Base-by-base conservation (phyloP, 2,797 vertebrate species). In the Anniella stebbinsi region DNA sequence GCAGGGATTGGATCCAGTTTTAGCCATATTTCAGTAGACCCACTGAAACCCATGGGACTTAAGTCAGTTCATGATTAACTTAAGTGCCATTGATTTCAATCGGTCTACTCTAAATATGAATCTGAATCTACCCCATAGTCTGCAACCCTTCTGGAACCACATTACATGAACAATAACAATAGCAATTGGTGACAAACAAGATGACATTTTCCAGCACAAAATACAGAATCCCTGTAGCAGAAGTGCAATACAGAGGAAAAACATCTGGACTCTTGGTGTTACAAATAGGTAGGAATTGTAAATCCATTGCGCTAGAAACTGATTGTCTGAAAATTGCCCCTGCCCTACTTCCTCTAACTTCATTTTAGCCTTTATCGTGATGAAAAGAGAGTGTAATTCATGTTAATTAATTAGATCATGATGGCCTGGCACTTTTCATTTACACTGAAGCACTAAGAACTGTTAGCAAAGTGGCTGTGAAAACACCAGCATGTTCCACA, bases 381-480 rank as follows among this genome's bases (percentile, higher is more conserved):
- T 36, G 41, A 81, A 41, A 86, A 80, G 54, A 81, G 94, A 85
- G 89, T 92, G 86, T 30, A 45, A 91, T 91, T 70, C 7, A 0
- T 80, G 10, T 89, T 92, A 93, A 92, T 69, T 94, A 95, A 95
- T 51, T 91, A 89, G 88, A 76, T 94, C 89, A 93, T 94, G 92
- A 94, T 91, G 76, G 88, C 81, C 73, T 93, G 91, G 92, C 92
- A 83, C 81, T 92, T 88, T 85, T 92, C 93, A 91, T 84, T 94
- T 89, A 85, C 93, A 93, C 94, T 93, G 85, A 95, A 94, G 92
- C 91, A 92, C 87, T 94, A 95, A 94, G 85, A 94, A 93, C 94
- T 92, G 95, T 94, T 95, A 93, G 95, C 88, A 95, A 96, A 94
- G 66, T 0, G 87, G 80, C 93, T 92, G 92, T 89, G 91, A 96